These are phyloP conservation scores for Chloropsis cyanopogon DNA, from an alignment of 2,113 vertebrate genomes.

Conservation along the genomic window DNA sequence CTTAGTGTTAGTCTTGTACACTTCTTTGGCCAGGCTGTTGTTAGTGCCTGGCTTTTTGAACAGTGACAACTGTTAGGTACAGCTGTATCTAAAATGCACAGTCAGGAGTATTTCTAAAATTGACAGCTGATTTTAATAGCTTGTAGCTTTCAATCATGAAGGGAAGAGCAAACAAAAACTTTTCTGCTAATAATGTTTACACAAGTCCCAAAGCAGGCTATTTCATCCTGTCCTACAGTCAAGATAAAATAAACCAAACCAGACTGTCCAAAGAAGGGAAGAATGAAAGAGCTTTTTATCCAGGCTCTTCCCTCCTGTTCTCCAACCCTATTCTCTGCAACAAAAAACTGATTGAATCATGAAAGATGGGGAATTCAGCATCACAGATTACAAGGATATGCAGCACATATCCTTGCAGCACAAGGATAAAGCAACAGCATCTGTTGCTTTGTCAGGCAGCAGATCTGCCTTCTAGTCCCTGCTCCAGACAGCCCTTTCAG, in stretches of 20 bases:
- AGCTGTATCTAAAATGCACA: neutral
- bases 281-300: neutral
- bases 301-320: neutral
- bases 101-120: neutral
- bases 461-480: neutral
- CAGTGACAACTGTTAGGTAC: neutral
- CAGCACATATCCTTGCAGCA: neutral
- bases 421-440: no score
- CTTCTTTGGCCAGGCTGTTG: neutral
- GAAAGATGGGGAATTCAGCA: neutral
- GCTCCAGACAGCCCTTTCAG: neutral
- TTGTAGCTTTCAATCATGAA: neutral
- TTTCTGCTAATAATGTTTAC: neutral
- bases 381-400: neutral
- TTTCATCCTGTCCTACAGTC: neutral
- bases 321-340: neutral
- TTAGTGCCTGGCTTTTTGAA: neutral
- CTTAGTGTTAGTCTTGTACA: neutral
- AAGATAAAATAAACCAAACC: slow-evolving; percentile 12
- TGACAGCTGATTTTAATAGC: neutral
- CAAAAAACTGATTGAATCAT: neutral
- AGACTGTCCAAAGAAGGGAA: neutral
- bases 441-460: neutral
- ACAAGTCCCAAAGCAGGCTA: neutral
- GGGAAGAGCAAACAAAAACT: neutral